Conservation (phyloP, 1,140 invertebrate genomes). For the Chironomus tepperi region DNA sequence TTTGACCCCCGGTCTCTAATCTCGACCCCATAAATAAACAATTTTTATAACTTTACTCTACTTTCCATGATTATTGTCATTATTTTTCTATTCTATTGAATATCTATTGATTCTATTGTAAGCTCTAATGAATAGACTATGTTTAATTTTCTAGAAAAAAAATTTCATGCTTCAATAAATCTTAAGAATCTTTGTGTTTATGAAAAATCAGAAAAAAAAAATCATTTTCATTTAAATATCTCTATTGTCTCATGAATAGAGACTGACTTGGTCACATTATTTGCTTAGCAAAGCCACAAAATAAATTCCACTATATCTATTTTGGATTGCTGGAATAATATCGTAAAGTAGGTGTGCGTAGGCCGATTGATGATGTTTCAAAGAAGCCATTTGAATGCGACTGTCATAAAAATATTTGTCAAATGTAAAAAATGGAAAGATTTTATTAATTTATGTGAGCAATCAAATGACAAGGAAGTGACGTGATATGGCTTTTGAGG, state of each 20-base stretch:
- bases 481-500: too few species aligned
- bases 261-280: neutral
- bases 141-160: neutral
- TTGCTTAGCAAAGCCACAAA: neutral
- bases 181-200: neutral
- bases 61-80: neutral
- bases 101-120: neutral
- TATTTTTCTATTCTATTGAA: neutral
- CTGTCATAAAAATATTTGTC: slow-evolving; percentile 2
- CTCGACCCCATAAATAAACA: neutral
- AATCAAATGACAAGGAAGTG: too few species aligned
- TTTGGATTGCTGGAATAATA: neutral
- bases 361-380: neutral
- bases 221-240: neutral
- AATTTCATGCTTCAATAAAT: slow-evolving; percentile 20
- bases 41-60: neutral
- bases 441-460: too few species aligned
- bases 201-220: neutral
- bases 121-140: neutral
- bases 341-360: neutral
- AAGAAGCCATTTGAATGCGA: neutral
- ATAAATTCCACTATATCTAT: neutral
- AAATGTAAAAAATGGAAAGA: neutral
- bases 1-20: neutral
- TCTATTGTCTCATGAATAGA: neutral